A percentile compares a stretch with the other conserved stretches of the same genome.
phyloP scores from a whole-genome alignment of 2,888 invertebrate species.

The Parnassius mnemosyne region DNA sequence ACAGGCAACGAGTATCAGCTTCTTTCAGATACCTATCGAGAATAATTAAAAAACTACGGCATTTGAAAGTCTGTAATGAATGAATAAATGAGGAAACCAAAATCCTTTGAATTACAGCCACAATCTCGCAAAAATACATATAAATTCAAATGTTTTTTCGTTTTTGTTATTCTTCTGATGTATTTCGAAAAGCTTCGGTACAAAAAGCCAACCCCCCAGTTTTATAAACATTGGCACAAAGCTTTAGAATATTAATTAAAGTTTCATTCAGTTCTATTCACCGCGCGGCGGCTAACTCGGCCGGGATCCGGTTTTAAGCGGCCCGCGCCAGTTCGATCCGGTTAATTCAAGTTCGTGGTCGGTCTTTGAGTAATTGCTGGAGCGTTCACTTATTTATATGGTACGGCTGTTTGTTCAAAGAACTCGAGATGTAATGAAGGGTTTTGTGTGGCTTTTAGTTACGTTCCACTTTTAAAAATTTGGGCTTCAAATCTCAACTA shows the following conservation, averaged over 20 bases:
- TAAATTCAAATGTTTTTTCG: too few relatives aligned
- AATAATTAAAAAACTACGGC: too few relatives aligned
- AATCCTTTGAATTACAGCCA: too few relatives aligned
- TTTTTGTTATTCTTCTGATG: too few relatives aligned
- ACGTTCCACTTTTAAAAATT: neutral
- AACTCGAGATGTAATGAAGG: neutral
- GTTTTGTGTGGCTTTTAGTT: neutral
- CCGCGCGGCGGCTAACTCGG: neutral
- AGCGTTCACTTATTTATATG: slow-evolving; percentile 1
- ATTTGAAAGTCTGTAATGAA: too few relatives aligned
- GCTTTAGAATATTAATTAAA: slow-evolving; percentile 1
- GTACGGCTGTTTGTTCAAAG: neutral
- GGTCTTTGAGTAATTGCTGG: slow-evolving; percentile 1
- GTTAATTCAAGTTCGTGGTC: slow-evolving; percentile 10
- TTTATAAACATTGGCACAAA: neutral
- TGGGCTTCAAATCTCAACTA: neutral
- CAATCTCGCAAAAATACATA: too few relatives aligned
- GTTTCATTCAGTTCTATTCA: neutral
- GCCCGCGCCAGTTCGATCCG: slow-evolving; percentile 3
- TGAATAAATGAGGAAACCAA: too few relatives aligned
- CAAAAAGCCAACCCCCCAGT: too few relatives aligned
- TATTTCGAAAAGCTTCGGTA: too few relatives aligned
- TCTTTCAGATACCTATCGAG: too few relatives aligned
- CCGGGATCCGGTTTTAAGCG: neutral
- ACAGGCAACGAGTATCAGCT: too few relatives aligned